phyloP scores from a whole-genome alignment of 2,797 vertebrate genomes.

The Gadopsis marmoratus region DNA sequence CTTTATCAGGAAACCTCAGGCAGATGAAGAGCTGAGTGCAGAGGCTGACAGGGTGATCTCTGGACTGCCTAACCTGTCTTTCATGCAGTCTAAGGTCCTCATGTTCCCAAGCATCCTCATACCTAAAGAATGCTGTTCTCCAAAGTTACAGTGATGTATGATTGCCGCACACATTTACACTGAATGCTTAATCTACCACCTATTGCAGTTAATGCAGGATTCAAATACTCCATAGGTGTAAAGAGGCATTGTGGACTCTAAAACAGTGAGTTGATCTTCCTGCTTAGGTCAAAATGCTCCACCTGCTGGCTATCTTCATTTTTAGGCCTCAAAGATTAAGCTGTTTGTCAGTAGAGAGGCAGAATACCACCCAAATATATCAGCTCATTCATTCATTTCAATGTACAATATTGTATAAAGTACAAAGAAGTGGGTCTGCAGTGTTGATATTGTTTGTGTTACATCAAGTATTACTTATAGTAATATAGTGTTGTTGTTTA shows the following conservation, averaged over 20 bases:
- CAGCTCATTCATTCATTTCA: background rate
- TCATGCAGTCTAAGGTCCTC: slow-evolving; percentile 94
- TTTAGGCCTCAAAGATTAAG: background rate
- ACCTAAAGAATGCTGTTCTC: slow-evolving; percentile 80
- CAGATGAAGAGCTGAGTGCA: slow-evolving; percentile 88
- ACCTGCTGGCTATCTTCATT: slow-evolving; percentile 32
- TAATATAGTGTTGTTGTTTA: background rate
- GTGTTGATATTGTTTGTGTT: background rate
- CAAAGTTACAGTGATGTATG: slow-evolving; percentile 73
- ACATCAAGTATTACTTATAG: background rate
- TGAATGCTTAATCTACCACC: background rate
- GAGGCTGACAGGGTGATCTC: slow-evolving; percentile 88
- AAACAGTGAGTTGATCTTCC: background rate
- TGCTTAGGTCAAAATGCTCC: slow-evolving; percentile 35
- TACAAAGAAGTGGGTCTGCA: background rate
- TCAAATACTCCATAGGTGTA: background rate
- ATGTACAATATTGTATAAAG: background rate
- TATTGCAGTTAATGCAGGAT: background rate
- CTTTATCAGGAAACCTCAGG: slow-evolving; percentile 85
- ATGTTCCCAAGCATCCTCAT: slow-evolving; percentile 92
- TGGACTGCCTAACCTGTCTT: slow-evolving; percentile 90
- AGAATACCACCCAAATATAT: background rate
- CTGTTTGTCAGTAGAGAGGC: background rate
- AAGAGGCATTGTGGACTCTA: background rate
- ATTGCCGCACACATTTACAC: slow-evolving; percentile 23